These are phyloP conservation scores for Lasius fuliginosus DNA, from an alignment of 2,888 invertebrate genomes.

Conservation along the genomic window DNA sequence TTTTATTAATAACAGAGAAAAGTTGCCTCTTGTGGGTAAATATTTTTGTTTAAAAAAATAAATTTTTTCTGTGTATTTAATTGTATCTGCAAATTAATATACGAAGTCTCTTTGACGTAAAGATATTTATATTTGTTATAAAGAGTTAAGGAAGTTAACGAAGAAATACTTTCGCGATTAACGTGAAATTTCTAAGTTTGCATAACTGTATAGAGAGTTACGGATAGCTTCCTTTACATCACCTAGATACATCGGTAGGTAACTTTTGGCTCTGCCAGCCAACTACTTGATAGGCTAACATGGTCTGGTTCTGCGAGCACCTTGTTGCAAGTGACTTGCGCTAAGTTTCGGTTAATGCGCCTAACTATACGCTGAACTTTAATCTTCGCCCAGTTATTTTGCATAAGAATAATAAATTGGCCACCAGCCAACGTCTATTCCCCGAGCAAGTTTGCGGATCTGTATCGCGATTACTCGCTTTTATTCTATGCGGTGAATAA, in stretches of 20 bases:
- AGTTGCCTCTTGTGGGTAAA: neutral
- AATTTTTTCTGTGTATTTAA: neutral
- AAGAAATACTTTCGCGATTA: constrained; percentile 39
- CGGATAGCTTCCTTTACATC: constrained; percentile 19
- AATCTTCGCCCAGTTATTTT: constrained; percentile 34
- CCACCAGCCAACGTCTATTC: neutral
- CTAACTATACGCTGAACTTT: constrained; percentile 53
- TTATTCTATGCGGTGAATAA: neutral
- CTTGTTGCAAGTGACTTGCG: constrained; percentile 44
- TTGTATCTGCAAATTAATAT: neutral
- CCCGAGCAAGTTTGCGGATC: neutral
- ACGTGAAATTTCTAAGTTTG: constrained; percentile 22
- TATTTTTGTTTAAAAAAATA: neutral
- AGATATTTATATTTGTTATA: neutral
- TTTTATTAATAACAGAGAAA: constrained; percentile 8
- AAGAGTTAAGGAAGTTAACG: neutral
- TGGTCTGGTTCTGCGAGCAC: constrained; percentile 39
- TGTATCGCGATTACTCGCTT: neutral
- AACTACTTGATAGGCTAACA: constrained; percentile 68
- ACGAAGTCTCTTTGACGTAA: neutral
- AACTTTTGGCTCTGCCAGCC: constrained; percentile 59
- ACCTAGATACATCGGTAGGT: constrained; percentile 43
- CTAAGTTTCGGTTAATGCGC: constrained; percentile 57
- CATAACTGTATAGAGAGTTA: constrained; percentile 23
- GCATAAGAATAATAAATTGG: constrained; percentile 45